These are phyloP conservation scores for Margarornis squamiger DNA, from an alignment of 2,797 vertebrate genomes.

Conservation along the genomic window DNA sequence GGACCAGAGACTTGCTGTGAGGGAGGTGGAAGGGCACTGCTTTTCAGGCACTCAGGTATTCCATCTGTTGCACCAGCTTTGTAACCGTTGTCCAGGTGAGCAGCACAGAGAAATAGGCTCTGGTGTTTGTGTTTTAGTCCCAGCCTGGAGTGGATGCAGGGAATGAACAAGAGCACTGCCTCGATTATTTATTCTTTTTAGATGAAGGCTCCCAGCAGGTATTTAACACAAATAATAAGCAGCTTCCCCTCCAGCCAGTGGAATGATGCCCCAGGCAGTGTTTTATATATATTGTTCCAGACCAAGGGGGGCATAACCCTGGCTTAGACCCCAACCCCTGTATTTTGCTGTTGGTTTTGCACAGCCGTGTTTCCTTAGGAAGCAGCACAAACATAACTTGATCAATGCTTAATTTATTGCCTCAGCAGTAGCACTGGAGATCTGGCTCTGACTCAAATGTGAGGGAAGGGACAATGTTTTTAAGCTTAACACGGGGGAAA, in stretches of 20 bases:
- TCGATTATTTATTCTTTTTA: background rate
- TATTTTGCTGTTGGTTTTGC: background rate
- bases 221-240: background rate
- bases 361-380: background rate
- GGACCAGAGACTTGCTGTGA: background rate
- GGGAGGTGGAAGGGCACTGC: background rate
- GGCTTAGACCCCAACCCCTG: background rate
- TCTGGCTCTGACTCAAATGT: background rate
- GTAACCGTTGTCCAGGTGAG: background rate
- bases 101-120: background rate
- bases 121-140: accelerated
- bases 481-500: conserved; percentile 46
- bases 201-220: background rate
- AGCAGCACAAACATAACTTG: background rate
- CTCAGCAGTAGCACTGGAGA: conserved; percentile 25
- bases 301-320: background rate
- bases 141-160: background rate
- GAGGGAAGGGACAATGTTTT: conserved; percentile 31
- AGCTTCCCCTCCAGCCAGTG: background rate
- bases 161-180: background rate
- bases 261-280: background rate
- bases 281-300: background rate
- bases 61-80: background rate
- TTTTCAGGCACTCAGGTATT: background rate
- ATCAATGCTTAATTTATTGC: conserved; percentile 46